phyloP scores from a whole-genome alignment of 2,113 vertebrate genomes.

The Sminthopsis crassicaudata region DNA sequence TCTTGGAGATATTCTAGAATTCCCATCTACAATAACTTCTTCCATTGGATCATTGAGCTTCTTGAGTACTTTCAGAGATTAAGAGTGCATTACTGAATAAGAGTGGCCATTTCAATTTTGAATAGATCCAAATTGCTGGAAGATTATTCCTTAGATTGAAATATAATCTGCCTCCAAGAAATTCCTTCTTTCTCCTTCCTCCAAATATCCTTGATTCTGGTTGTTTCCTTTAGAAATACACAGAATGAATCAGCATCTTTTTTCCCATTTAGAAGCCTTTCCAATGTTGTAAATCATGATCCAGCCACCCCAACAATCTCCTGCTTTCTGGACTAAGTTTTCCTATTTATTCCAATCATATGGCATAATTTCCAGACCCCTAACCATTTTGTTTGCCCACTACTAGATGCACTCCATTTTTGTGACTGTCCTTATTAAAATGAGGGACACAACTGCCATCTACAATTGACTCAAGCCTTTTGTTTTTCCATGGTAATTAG shows the following conservation, averaged over 20 bases:
- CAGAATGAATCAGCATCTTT: not conserved
- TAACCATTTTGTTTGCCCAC: not conserved
- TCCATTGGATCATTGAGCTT: not conserved
- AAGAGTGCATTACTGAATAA: not conserved
- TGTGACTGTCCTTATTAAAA: not conserved
- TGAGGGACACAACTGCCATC: slow-evolving; percentile 2
- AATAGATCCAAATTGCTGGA: not conserved
- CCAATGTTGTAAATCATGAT: not conserved
- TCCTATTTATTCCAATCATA: not conserved
- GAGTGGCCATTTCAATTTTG: not conserved
- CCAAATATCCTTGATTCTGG: not conserved
- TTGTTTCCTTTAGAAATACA: not conserved
- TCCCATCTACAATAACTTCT: not conserved
- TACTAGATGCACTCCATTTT: not conserved
- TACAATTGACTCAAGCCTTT: slow-evolving; percentile 46
- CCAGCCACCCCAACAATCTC: not conserved
- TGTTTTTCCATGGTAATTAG: slow-evolving; percentile 76
- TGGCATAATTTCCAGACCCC: not conserved
- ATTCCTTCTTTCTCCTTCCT: not conserved
- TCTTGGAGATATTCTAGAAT: not conserved
- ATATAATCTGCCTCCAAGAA: not conserved
- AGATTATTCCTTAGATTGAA: not conserved
- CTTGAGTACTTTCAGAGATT: not conserved
- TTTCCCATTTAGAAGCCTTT: not conserved
- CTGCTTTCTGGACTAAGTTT: not conserved